Percentiles rank a stretch among this genome's conserved stretches.
These are phyloP conservation scores for Hyppa rectilinea DNA, from an alignment of 2,888 invertebrate genomes.

Conservation along the genomic window DNA sequence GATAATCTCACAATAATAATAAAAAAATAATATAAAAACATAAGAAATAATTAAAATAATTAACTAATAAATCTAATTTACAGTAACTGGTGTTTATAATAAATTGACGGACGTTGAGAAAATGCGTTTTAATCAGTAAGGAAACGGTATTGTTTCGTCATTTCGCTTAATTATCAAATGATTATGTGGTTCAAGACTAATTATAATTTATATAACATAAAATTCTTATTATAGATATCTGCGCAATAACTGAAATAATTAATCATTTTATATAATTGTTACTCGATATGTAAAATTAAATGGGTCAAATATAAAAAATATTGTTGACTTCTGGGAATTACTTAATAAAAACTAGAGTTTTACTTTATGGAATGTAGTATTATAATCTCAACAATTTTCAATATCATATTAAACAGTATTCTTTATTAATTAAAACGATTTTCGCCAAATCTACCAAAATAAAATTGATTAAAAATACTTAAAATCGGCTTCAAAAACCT, in stretches of 20 bases:
- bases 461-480: constrained; percentile 48
- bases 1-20: constrained; percentile 73
- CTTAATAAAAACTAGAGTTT: neutral
- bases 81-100: constrained; percentile 55
- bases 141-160: constrained; percentile 28
- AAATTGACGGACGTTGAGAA: constrained; percentile 25
- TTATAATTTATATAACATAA: constrained; percentile 38
- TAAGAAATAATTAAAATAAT: constrained; percentile 26
- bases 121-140: constrained; percentile 36
- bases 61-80: constrained; percentile 55
- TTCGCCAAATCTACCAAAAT: constrained; percentile 10
- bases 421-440: constrained; percentile 22
- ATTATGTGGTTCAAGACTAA: constrained; percentile 23
- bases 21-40: constrained; percentile 27
- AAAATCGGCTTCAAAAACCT: constrained; percentile 29
- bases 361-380: constrained; percentile 14
- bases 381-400: constrained; percentile 34
- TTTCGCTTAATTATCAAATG: constrained; percentile 24
- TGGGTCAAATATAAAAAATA: constrained; percentile 4
- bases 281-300: neutral
- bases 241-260: neutral
- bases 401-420: neutral
- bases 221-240: neutral
- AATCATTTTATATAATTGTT: neutral
- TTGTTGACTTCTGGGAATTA: neutral